These are phyloP conservation scores for Bradypus variegatus DNA, from an alignment of 2,797 vertebrate genomes.

Conservation along the genomic window DNA sequence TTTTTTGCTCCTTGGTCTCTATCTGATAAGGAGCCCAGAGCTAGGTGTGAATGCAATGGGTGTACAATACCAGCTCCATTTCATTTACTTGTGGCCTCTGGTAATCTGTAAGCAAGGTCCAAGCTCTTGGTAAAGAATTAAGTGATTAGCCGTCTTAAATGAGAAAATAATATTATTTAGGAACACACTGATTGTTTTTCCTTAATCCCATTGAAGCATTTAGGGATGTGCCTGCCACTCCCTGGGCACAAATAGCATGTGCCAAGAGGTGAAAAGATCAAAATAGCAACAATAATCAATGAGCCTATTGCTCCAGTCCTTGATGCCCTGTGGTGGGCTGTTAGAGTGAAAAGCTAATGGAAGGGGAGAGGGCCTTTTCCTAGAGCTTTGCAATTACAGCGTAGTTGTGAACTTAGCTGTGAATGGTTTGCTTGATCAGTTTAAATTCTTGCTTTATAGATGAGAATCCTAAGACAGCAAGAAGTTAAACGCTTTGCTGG, in stretches of 20 bases:
- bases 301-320: background rate
- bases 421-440: slow-evolving; percentile 12
- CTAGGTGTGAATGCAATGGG: background rate
- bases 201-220: slow-evolving; percentile 3
- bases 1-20: background rate
- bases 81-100: background rate
- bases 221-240: background rate
- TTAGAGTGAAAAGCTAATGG: slow-evolving; percentile 42
- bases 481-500: slow-evolving; percentile 1
- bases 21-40: background rate
- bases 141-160: background rate
- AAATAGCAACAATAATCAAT: slow-evolving; percentile 42
- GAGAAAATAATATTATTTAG: slow-evolving; percentile 28
- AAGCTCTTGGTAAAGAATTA: background rate
- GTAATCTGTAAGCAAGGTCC: background rate
- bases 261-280: slow-evolving; percentile 11
- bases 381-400: slow-evolving; percentile 12
- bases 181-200: slow-evolving; percentile 5
- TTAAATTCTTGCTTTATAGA: slow-evolving; percentile 11
- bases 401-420: slow-evolving; percentile 9
- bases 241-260: background rate
- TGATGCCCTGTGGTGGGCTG: background rate
- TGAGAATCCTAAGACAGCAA: slow-evolving; percentile 7
- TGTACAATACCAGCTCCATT: background rate
- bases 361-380: slow-evolving; percentile 21